These are phyloP conservation scores for Anguilla anguilla DNA, from an alignment of 2,797 vertebrate genomes.

Conservation along the genomic window DNA sequence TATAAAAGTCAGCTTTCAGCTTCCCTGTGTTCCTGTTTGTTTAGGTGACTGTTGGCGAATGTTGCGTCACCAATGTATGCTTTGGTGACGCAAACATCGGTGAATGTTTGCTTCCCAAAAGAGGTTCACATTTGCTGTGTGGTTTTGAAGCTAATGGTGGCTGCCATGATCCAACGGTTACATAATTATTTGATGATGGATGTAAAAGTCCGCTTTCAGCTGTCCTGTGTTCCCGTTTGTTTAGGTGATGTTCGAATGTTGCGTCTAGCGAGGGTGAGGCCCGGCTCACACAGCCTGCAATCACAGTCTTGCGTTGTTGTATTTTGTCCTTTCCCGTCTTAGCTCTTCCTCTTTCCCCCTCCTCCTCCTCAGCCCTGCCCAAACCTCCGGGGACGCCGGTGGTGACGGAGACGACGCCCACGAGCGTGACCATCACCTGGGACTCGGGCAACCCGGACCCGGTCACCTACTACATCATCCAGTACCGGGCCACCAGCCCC, in stretches of 20 bases:
- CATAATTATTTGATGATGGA: not conserved
- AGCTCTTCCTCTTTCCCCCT: not conserved
- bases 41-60: not conserved
- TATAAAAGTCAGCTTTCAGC: too few species aligned
- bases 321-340: not conserved
- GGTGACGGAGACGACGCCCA: constrained; percentile 96
- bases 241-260: not conserved
- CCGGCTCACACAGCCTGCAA: not conserved
- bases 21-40: not conserved
- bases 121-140: not conserved
- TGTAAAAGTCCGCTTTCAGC: too few species aligned
- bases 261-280: not conserved
- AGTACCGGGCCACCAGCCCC: constrained; percentile 93
- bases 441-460: constrained; percentile 97
- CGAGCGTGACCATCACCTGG: constrained; percentile 98
- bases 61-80: not conserved
- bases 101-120: too few species aligned
- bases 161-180: too few species aligned
- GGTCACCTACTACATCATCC: constrained; percentile 94
- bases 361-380: constrained; percentile 80
- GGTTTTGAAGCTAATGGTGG: not conserved
- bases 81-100: too few species aligned
- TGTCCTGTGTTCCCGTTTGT: not conserved
- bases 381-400: constrained; percentile 91
- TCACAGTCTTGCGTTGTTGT: not conserved